A percentile compares a stretch with the other conserved stretches of the same genome.
These are phyloP conservation scores for Pelecanus crispus DNA, from an alignment of 2,113 vertebrate genomes.

Conservation along the genomic window DNA sequence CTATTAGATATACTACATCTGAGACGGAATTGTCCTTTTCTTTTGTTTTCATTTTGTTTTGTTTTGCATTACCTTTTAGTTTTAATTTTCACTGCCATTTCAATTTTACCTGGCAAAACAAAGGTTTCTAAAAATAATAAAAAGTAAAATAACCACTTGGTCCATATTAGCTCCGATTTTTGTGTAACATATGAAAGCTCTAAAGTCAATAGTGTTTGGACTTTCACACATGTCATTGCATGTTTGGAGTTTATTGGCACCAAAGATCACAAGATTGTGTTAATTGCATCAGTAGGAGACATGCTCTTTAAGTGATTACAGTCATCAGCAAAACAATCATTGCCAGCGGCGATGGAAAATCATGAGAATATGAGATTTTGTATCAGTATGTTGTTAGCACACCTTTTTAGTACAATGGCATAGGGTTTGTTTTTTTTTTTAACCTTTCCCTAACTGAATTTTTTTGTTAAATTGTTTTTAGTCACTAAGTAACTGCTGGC, in stretches of 20 bases:
- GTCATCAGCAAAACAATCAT: not conserved
- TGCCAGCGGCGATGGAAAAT: not conserved
- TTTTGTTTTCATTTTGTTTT: not conserved
- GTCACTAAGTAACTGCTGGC: not conserved
- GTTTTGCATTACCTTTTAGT: not conserved
- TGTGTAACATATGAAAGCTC: not conserved
- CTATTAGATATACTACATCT: not conserved
- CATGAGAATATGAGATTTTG: not conserved
- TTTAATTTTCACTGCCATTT: not conserved
- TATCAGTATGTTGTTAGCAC: not conserved
- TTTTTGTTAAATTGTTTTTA: not conserved
- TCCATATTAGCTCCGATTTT: not conserved
- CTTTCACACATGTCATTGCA: rapidly evolving
- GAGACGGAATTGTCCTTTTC: not conserved
- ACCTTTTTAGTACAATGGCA: not conserved
- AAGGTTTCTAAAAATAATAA: not conserved
- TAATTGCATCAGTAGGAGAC: not conserved
- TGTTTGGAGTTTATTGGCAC: not conserved
- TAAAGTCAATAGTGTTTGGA: not conserved
- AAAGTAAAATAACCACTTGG: not conserved
- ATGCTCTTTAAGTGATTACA: not conserved
- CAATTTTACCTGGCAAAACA: not conserved
- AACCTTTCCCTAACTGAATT: not conserved
- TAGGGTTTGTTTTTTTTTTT: not conserved
- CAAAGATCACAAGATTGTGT: not conserved